Conservation (phyloP, 2,113 vertebrate genomes). For the Meleagris gallopavo region DNA sequence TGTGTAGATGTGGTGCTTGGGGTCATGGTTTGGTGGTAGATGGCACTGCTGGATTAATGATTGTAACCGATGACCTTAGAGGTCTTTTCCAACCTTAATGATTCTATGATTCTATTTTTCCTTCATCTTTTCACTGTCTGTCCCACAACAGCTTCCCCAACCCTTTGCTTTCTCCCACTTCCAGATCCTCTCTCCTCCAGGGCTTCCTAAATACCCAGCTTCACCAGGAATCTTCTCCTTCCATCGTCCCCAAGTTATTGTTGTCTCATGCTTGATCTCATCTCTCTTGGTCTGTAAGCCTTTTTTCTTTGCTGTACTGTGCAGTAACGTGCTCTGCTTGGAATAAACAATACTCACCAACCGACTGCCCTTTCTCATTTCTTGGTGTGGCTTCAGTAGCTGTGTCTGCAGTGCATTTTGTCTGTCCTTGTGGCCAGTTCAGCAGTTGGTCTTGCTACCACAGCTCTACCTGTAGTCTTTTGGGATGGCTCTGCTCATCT, state of each 20-base stretch:
- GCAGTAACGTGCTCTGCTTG: background rate
- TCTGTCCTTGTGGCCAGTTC: background rate
- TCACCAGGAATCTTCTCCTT: background rate
- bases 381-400: constrained; percentile 5
- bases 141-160: background rate
- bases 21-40: background rate
- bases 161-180: background rate
- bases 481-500: background rate
- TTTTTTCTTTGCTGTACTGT: constrained; percentile 16
- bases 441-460: rapidly evolving
- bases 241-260: background rate
- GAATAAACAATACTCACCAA: constrained; percentile 50
- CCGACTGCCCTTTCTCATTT: background rate
- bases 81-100: background rate
- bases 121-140: background rate
- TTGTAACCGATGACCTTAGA: background rate
- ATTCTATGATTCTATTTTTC: background rate
- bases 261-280: background rate
- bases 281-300: constrained; percentile 16
- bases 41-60: background rate
- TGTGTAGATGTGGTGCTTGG: background rate
- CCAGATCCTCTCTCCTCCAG: background rate
- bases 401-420: background rate
- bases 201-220: background rate
- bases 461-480: background rate